Evolutionary conservation across 2,888 invertebrate genomes (phyloP).

Genomic region (Oligia latruncula): DNA sequence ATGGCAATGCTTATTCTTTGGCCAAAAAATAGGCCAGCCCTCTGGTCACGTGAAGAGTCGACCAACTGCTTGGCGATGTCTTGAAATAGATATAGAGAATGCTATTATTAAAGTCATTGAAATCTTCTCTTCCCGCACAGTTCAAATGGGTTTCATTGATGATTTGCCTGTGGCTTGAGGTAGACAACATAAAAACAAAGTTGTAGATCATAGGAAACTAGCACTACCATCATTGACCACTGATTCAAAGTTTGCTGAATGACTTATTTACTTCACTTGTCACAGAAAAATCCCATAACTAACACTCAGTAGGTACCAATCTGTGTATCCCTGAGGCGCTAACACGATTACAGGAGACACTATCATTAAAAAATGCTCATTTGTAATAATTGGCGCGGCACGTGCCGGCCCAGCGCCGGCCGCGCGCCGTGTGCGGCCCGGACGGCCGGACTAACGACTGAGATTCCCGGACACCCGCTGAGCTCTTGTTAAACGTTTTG

Average conservation of each 20-base stretch:
- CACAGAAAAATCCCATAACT: not conserved
- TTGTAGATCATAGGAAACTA: not conserved
- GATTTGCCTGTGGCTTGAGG: not conserved
- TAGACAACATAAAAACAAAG: not conserved
- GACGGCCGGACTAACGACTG: slow-evolving; percentile 74
- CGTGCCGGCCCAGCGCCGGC: slow-evolving; percentile 57
- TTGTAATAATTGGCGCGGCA: slow-evolving; percentile 66
- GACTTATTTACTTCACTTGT: not conserved
- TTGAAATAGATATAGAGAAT: not conserved
- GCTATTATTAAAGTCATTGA: not conserved
- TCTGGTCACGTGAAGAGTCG: no score
- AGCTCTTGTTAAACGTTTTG: slow-evolving; percentile 60
- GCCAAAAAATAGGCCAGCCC: no score
- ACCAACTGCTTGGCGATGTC: no score
- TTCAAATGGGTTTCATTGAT: not conserved
- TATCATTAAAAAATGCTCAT: slow-evolving; percentile 70
- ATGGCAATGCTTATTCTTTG: no score
- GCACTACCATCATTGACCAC: not conserved
- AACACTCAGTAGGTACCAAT: slow-evolving; percentile 17
- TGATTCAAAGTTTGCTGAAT: not conserved
- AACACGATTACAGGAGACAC: slow-evolving; percentile 66
- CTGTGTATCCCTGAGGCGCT: slow-evolving; percentile 46
- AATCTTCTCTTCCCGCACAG: not conserved
- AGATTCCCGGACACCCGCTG: slow-evolving; percentile 81
- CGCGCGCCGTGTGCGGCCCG: slow-evolving; percentile 62